Percentiles rank a stretch among this genome's conserved stretches.
Conservation (phyloP, 2,888 invertebrate genomes). For the Cephalotes varians region DNA sequence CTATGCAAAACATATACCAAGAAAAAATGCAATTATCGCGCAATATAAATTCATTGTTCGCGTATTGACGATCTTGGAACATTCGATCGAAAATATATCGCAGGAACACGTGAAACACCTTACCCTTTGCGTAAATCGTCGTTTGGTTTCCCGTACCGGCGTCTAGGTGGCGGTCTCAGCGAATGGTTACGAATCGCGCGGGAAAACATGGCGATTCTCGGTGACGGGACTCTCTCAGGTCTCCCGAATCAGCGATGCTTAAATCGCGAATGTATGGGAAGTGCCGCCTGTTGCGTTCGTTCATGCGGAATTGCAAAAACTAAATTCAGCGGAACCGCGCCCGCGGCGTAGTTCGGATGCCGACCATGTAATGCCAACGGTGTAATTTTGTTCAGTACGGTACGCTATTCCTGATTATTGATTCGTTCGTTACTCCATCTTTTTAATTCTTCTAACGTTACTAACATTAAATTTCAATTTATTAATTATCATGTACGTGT, state of each 20-base stretch:
- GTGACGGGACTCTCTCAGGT: not conserved
- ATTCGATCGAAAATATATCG: too few species aligned
- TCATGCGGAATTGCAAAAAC: conserved; percentile 81
- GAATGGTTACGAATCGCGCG: not conserved
- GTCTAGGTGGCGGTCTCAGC: not conserved
- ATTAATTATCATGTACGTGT: not conserved
- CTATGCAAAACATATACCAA: too few species aligned
- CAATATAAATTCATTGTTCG: too few species aligned
- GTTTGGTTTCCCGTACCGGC: not conserved
- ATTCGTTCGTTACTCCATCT: not conserved
- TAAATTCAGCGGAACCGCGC: conserved; percentile 61
- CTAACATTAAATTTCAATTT: not conserved
- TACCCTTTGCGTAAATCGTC: not conserved
- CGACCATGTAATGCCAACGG: not conserved
- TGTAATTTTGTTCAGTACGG: not conserved
- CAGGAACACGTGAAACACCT: too few species aligned
- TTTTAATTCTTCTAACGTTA: not conserved
- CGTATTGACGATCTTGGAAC: too few species aligned
- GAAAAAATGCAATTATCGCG: too few species aligned
- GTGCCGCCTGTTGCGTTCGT: conserved; percentile 81
- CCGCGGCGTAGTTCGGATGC: not conserved
- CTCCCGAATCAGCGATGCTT: not conserved
- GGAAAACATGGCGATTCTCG: not conserved
- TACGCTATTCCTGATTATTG: conserved; percentile 4
- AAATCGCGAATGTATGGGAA: conserved; percentile 75